These are phyloP conservation scores for Cossypha niveicapilla DNA, from an alignment of 2,797 vertebrate genomes.

Conservation along the genomic window DNA sequence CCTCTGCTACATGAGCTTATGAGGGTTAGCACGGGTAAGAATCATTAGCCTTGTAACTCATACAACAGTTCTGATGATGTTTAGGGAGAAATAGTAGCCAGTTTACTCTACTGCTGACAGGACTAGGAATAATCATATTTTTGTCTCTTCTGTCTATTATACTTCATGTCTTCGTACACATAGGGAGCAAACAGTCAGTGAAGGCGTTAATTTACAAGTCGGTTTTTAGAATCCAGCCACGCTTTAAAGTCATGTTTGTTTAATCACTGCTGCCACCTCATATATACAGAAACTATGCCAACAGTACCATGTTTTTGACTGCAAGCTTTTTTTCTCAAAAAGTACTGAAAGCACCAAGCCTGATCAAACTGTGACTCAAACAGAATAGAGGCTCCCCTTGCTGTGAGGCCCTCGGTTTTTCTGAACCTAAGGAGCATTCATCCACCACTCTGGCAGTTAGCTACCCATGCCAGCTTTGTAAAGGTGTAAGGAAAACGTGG, in stretches of 20 bases:
- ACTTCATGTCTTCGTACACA: not conserved
- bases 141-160: not conserved
- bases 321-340: not conserved
- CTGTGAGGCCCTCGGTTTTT: not conserved
- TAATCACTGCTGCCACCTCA: conserved; percentile 28
- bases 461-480: not conserved
- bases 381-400: not conserved
- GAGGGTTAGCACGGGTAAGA: not conserved
- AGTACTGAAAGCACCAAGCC: not conserved
- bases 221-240: not conserved
- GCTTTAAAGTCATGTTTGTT: not conserved
- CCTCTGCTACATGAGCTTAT: not conserved
- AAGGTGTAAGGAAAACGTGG: not conserved
- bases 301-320: not conserved
- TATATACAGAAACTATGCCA: not conserved
- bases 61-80: not conserved
- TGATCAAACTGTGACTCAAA: not conserved
- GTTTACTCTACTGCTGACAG: not conserved
- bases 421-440: conserved; percentile 7
- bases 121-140: not conserved
- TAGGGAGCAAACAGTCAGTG: accelerated
- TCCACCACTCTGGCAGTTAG: not conserved
- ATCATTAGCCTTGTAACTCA: not conserved
- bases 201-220: conserved; percentile 8
- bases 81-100: not conserved